These are phyloP conservation scores for Syrphus vitripennis DNA, from an alignment of 2,888 invertebrate species.

Conservation along the genomic window DNA sequence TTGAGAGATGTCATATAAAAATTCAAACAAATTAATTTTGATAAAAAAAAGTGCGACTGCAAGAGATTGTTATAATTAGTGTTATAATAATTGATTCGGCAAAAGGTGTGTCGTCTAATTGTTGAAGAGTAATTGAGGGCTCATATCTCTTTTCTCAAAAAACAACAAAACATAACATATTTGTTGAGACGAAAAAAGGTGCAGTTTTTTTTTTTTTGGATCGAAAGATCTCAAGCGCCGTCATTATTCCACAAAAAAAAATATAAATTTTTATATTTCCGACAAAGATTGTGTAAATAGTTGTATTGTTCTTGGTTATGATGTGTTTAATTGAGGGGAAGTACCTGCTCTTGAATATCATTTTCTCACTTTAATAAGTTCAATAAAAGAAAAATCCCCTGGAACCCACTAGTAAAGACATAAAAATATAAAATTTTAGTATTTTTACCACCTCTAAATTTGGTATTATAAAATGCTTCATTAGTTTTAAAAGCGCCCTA, in stretches of 20 bases:
- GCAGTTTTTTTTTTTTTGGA: no score
- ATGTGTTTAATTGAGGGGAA: background rate
- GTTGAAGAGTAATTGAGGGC: background rate
- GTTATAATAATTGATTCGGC: conserved; percentile 15
- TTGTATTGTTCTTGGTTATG: background rate
- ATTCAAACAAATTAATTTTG: background rate
- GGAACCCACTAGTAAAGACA: no score
- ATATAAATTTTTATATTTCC: background rate
- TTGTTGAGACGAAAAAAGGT: background rate
- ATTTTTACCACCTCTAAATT: no score
- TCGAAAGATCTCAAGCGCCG: background rate
- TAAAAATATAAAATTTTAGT: no score
- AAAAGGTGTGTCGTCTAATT: conserved; percentile 24
- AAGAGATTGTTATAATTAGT: conserved; percentile 15
- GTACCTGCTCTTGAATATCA: background rate
- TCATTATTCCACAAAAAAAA: background rate
- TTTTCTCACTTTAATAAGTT: background rate
- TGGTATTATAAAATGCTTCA: no score
- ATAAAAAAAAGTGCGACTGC: background rate
- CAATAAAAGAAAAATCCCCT: background rate
- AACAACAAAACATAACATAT: background rate
- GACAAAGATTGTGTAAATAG: background rate
- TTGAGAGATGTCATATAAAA: background rate
- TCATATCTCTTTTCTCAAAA: background rate
- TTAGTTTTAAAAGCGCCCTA: no score